Conservation (phyloP, 2,888 invertebrate species). For the Tholera decimalis region DNA sequence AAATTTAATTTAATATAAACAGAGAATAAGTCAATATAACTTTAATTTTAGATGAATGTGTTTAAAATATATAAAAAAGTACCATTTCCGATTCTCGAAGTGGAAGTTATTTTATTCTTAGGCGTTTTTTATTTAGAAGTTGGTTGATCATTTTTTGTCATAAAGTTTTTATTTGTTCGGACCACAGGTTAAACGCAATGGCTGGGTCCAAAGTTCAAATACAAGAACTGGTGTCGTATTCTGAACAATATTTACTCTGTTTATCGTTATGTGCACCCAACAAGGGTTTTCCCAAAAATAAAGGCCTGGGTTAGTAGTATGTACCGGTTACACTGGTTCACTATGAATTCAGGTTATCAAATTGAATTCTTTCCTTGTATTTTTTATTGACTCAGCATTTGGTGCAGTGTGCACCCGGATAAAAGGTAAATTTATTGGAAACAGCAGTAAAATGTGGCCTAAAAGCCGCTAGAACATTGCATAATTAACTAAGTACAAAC, state of each 20-base stretch:
- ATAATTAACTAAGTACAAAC: slow-evolving; percentile 29
- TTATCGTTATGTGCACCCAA: slow-evolving; percentile 15
- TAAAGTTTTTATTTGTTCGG: background rate
- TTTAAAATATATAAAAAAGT: no score
- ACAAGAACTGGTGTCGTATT: slow-evolving; percentile 3
- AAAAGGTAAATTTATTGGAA: slow-evolving; percentile 14
- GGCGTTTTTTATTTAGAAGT: no score
- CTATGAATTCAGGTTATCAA: background rate
- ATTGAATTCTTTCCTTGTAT: background rate
- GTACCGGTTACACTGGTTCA: background rate
- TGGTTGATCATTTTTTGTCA: no score
- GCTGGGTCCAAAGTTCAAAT: slow-evolving; percentile 9
- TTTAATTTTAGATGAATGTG: no score
- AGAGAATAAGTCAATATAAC: no score
- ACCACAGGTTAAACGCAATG: background rate
- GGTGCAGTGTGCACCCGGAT: no score
- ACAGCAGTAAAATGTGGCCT: background rate
- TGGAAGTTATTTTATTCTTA: no score
- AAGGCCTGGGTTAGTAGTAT: slow-evolving; percentile 6
- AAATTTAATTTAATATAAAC: no score
- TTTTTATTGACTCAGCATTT: background rate
- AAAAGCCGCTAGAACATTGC: slow-evolving; percentile 17
- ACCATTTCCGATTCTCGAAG: no score
- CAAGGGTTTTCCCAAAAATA: slow-evolving; percentile 14
- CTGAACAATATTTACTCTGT: slow-evolving; percentile 19